Conservation (phyloP, 2,888 invertebrate genomes). For the Mimas tiliae region DNA sequence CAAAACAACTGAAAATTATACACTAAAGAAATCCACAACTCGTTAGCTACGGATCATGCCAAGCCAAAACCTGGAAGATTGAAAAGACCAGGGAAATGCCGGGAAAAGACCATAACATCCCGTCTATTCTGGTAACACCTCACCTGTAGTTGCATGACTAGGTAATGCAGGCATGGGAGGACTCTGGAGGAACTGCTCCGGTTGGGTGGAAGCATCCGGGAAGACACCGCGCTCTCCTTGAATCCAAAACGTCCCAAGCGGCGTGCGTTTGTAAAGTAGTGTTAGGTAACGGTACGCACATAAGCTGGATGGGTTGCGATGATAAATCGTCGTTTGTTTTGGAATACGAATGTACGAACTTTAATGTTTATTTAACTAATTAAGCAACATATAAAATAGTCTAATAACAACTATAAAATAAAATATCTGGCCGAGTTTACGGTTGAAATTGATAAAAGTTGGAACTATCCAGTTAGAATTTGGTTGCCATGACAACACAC, state of each 20-base stretch:
- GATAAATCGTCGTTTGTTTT: slow-evolving; percentile 36
- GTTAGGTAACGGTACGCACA: slow-evolving; percentile 42
- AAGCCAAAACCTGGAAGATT: slow-evolving; percentile 29
- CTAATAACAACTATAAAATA: too few species aligned
- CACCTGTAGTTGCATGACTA: slow-evolving; percentile 80
- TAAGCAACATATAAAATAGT: too few species aligned
- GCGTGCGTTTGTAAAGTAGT: slow-evolving; percentile 50
- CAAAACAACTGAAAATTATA: slow-evolving; percentile 21
- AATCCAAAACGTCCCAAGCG: slow-evolving; percentile 57
- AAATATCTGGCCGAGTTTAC: too few species aligned
- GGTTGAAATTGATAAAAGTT: too few species aligned
- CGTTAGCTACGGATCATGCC: slow-evolving; percentile 33
- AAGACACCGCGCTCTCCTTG: slow-evolving; percentile 78
- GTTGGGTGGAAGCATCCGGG: slow-evolving; percentile 79
- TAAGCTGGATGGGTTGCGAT: slow-evolving; percentile 29
- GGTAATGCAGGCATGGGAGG: slow-evolving; percentile 77
- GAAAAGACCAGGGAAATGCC: slow-evolving; percentile 13
- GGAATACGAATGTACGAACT: too few species aligned
- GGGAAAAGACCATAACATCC: slow-evolving; percentile 10
- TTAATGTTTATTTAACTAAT: too few species aligned
- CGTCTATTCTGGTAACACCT: slow-evolving; percentile 73
- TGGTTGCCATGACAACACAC: too few species aligned
- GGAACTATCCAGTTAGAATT: too few species aligned
- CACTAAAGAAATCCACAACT: slow-evolving; percentile 25
- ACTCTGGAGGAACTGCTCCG: slow-evolving; percentile 71